Base-by-base conservation (phyloP, 1,140 invertebrate genomes). In the Bicyclus anynana region DNA sequence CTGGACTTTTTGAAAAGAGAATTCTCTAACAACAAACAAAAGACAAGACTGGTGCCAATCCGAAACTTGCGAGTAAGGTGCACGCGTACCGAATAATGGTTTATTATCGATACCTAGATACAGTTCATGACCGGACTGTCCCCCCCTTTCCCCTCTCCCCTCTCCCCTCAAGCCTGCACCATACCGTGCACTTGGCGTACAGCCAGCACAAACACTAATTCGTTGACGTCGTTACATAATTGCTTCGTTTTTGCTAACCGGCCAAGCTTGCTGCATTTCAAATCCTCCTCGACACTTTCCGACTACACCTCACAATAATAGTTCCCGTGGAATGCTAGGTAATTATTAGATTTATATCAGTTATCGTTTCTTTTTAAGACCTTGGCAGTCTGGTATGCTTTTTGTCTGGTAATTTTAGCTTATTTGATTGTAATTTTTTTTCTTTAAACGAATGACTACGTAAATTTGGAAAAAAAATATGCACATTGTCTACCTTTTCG, bases 211-310 rank as follows among this genome's bases (percentile, higher is more conserved):
- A 71, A 72, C 79, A 77, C 78, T 87, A 84, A 84, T 82, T 78
- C 74, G 66, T 77, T 69, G 74, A 74, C 71, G 69, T 75, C 60
- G 70, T 85, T 82, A 86, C 77, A 78, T 84, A 79, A 84, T 86
- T 86, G 72, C 77, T 77, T 65, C 70, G 79, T 81, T 82, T 82
- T 81, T 80, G 67, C 67, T 55, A 59, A 64, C 60, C 65, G 38
- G 21, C 61, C 59, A 37, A 61, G 44, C 38, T 60, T 33, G 59
- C 23, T 62, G 59, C 59, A 64, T 65, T 63, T 55, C 23, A 49
- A 55, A 60, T 59, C 52, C 35, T 44, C 48, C 23, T 20, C 18
- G 18, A 18, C 10, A 38, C 37, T 12, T 16, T 44, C 18, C 40
- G 12, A 14, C 18, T 17, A 44, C 20, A 44, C 20, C 18, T 46